Percentiles rank a stretch among this genome's conserved stretches.
Conservation (phyloP, 2,888 invertebrate species). For the Ptilodon capucinus region DNA sequence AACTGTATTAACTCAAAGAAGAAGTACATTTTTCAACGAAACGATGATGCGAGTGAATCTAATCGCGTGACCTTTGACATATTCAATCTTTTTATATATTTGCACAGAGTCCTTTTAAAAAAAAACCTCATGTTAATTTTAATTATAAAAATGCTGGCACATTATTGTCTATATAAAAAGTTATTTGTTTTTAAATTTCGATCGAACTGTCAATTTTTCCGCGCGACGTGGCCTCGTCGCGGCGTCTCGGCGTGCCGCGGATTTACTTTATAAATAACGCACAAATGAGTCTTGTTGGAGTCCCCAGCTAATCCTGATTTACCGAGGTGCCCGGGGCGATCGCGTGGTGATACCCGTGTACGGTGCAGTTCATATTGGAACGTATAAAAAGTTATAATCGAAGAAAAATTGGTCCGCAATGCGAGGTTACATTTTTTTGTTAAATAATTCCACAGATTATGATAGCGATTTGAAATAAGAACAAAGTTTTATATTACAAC, state of each 20-base stretch:
- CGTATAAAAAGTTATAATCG: background rate
- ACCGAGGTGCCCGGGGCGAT: slow-evolving; percentile 57
- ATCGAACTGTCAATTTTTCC: slow-evolving; percentile 41
- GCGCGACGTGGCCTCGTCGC: slow-evolving; percentile 40
- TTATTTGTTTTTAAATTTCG: slow-evolving; percentile 50
- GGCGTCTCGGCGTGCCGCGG: slow-evolving; percentile 38
- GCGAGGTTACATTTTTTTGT: background rate
- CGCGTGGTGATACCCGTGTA: slow-evolving; percentile 32
- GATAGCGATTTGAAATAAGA: background rate
- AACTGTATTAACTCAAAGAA: no score
- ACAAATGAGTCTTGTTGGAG: slow-evolving; percentile 69
- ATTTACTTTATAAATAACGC: slow-evolving; percentile 75
- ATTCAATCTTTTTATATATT: no score
- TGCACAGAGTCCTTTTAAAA: no score
- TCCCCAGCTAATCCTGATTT: slow-evolving; percentile 74
- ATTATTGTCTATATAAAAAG: no score
- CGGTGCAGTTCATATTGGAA: slow-evolving; percentile 12
- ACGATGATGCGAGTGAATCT: no score
- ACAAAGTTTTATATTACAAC: no score
- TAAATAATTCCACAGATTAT: background rate
- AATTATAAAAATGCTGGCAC: no score
- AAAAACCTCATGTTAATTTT: no score
- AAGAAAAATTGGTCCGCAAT: background rate
- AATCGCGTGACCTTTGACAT: no score
- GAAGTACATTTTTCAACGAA: no score